Conservation (phyloP, 2,113 vertebrate species). For the Chaenocephalus aceratus region DNA sequence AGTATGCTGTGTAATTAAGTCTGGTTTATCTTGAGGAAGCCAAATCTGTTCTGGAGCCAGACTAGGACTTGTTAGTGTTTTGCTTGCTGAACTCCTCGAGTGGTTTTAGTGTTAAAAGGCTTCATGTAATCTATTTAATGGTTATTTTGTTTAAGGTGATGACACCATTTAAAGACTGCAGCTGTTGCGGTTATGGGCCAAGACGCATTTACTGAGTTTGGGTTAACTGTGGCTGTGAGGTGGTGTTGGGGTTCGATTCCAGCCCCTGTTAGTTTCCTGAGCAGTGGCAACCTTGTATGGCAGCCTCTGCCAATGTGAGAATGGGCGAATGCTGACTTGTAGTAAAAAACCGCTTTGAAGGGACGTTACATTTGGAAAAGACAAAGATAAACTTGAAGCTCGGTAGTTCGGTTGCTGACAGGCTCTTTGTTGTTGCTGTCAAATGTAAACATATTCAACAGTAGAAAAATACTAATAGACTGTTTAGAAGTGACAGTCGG, state of each 20-base stretch:
- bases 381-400: neutral
- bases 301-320: too few species aligned
- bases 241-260: too few species aligned
- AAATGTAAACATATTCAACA: neutral
- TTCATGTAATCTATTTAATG: neutral
- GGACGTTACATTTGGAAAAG: too few species aligned
- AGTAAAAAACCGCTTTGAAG: too few species aligned
- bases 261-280: too few species aligned
- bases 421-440: neutral
- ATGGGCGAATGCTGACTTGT: too few species aligned
- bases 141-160: neutral
- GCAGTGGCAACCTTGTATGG: too few species aligned
- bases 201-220: neutral
- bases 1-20: slow-evolving; percentile 9
- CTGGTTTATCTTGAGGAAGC: slow-evolving; percentile 9
- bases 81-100: neutral
- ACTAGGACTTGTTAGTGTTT: neutral
- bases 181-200: neutral
- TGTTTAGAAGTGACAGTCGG: neutral
- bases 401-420: neutral
- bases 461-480: neutral
- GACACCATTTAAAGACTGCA: neutral
- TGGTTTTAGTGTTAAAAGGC: neutral
- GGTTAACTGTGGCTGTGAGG: too few species aligned
- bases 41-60: neutral